A percentile compares a stretch with the other conserved stretches of the same genome.
Evolutionary conservation across 2,113 vertebrate genomes (phyloP).

Genomic region (human): DNA sequence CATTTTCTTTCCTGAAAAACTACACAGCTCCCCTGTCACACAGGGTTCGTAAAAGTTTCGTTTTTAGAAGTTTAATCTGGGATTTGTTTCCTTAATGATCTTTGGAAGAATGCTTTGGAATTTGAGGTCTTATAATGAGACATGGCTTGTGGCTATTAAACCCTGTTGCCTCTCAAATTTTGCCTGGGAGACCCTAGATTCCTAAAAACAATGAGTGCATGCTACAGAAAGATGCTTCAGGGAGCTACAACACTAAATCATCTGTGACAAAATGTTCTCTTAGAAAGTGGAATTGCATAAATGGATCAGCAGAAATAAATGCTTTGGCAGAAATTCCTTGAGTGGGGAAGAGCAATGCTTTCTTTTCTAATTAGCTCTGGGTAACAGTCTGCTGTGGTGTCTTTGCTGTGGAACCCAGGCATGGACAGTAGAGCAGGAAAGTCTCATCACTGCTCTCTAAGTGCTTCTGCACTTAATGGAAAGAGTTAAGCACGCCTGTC

Average conservation of each 20-base stretch:
- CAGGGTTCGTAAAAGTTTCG: conserved; percentile 40
- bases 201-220: conserved; percentile 44
- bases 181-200: conserved; percentile 47
- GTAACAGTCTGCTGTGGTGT: conserved; percentile 75
- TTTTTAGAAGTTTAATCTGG: conserved; percentile 44
- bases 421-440: conserved; percentile 74
- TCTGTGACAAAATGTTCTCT: conserved; percentile 75
- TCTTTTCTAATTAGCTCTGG: conserved; percentile 81
- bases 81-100: conserved; percentile 16
- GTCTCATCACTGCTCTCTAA: conserved; percentile 54
- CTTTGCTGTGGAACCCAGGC: conserved; percentile 75
- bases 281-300: conserved; percentile 67
- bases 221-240: conserved; percentile 56
- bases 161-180: neutral
- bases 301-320: conserved; percentile 66
- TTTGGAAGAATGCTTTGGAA: conserved; percentile 41
- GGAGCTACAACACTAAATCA: conserved; percentile 70
- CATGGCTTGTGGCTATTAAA: conserved; percentile 48
- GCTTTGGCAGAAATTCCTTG: conserved; percentile 66
- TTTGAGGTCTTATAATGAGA: conserved; percentile 26
- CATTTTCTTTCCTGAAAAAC: conserved; percentile 7
- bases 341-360: conserved; percentile 61
- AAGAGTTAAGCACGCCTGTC: conserved; percentile 68
- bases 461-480: conserved; percentile 70
- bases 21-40: neutral